These are phyloP conservation scores for Drosophila aff. DNA, from an alignment of 1,140 invertebrate genomes.

Conservation along the genomic window DNA sequence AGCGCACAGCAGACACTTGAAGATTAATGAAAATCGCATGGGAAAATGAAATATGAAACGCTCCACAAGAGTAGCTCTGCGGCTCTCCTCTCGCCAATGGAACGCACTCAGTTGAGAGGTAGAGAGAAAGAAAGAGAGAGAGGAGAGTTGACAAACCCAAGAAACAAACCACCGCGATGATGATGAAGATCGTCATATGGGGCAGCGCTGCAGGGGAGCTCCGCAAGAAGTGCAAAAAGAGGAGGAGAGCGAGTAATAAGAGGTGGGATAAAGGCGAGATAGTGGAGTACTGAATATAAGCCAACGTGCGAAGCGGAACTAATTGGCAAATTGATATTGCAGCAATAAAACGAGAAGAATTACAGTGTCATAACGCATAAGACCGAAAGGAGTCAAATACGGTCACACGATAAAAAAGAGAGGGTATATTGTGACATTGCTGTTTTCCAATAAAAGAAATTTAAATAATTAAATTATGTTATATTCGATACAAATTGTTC, in stretches of 20 bases:
- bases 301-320: constrained; percentile 55
- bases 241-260: constrained; percentile 4
- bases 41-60: constrained; percentile 75
- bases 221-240: constrained; percentile 11
- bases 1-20: constrained; percentile 24
- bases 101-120: constrained; percentile 10
- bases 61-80: constrained; percentile 43
- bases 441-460: background rate
- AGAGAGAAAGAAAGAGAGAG: constrained; percentile 13
- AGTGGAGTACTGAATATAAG: constrained; percentile 18
- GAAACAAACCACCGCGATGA: constrained; percentile 44
- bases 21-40: constrained; percentile 76
- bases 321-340: constrained; percentile 57
- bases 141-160: constrained; percentile 36
- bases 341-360: constrained; percentile 22
- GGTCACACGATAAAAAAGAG: background rate
- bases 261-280: constrained; percentile 2
- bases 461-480: background rate
- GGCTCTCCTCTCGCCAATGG: constrained; percentile 10
- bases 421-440: background rate
- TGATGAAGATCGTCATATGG: constrained; percentile 44
- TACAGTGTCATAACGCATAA: background rate
- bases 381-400: too few relatives aligned
- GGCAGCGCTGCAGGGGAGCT: constrained; percentile 43
- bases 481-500: too few relatives aligned